Evolutionary conservation across 2,888 invertebrate genomes (phyloP).

Genomic region (Neoitamus cyanurus): DNA sequence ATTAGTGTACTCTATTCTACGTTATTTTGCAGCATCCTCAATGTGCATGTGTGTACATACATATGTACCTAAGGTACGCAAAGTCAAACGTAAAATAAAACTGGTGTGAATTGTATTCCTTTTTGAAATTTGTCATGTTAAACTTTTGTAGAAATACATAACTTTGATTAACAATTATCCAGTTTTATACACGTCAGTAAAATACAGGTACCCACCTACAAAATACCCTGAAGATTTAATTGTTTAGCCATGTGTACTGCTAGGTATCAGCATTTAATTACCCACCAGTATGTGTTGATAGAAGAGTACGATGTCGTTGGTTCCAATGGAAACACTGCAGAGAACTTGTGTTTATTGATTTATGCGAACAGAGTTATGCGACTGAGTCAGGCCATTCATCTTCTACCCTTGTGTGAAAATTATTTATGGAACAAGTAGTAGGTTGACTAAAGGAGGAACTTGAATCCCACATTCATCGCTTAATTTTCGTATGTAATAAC

Average conservation of each 20-base stretch:
- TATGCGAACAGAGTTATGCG: background rate
- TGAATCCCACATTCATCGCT: no score
- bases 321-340: background rate
- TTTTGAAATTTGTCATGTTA: no score
- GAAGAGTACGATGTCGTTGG: background rate
- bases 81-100: no score
- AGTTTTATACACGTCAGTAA: no score
- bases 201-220: background rate
- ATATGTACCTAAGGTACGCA: no score
- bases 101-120: no score
- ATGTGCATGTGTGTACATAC: no score
- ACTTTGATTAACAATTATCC: no score
- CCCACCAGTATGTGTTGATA: background rate
- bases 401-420: background rate
- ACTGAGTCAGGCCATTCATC: background rate
- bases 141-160: no score
- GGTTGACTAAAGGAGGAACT: background rate
- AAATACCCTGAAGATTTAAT: background rate
- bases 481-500: background rate
- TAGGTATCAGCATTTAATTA: background rate
- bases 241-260: background rate
- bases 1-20: no score
- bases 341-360: background rate
- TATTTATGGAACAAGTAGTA: background rate
- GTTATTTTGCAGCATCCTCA: no score